Conservation (phyloP, 1,140 invertebrate genomes). For the Dinothrombium tinctorium region DNA sequence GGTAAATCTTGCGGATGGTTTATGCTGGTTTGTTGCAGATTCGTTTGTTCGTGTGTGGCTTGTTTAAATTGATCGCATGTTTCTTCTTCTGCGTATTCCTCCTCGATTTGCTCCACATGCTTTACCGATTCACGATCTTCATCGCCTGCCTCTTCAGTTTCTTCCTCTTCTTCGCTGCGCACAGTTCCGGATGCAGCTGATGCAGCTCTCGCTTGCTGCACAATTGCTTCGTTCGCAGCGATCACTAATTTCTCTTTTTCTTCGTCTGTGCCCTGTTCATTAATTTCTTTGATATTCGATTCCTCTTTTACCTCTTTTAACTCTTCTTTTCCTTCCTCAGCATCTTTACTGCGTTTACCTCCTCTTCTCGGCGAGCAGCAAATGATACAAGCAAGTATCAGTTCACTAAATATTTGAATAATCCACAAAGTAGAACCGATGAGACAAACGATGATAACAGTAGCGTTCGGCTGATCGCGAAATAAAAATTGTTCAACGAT, state of each 20-base stretch:
- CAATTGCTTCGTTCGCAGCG: neutral
- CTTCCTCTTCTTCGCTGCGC: neutral
- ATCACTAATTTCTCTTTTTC: slow-evolving; percentile 5
- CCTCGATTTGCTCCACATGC: neutral
- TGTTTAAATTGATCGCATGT: neutral
- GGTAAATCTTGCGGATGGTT: neutral
- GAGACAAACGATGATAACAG: neutral
- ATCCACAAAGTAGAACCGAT: neutral
- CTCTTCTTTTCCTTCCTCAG: neutral
- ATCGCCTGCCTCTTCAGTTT: slow-evolving; percentile 1
- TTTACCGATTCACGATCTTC: neutral
- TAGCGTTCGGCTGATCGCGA: neutral
- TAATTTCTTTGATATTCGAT: neutral
- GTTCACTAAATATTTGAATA: slow-evolving; percentile 1
- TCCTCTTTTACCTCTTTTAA: neutral
- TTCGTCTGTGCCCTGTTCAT: slow-evolving; percentile 1
- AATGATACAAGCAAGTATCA: neutral
- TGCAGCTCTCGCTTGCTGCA: neutral
- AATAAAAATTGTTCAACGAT: slow-evolving; percentile 1
- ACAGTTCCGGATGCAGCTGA: neutral
- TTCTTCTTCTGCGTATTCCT: neutral
- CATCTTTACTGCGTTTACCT: neutral
- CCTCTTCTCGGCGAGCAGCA: neutral
- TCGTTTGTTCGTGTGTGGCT: neutral
- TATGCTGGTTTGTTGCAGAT: neutral